phyloP scores from a whole-genome alignment of 92 coral and sea anemone species.

The Zoanthus sansibaricus region DNA sequence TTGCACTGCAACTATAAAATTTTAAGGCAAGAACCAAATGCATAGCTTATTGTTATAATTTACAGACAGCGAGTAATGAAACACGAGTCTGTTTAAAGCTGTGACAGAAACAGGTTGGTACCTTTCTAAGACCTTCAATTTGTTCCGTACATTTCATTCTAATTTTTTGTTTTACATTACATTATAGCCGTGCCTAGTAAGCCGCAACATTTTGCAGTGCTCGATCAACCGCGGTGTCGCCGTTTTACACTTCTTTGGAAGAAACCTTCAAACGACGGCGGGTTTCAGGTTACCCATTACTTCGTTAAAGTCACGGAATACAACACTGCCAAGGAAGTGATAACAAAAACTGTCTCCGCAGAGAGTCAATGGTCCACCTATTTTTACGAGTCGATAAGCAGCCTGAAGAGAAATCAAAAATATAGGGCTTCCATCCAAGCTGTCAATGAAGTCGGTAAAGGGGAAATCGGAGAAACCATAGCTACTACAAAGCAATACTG shows the following conservation, averaged over 20 bases:
- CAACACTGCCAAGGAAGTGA: neutral
- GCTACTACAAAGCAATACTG: conserved; percentile 14
- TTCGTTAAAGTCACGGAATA: neutral
- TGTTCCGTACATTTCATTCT: neutral
- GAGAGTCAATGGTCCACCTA: neutral
- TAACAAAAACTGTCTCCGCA: neutral
- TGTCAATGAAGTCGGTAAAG: conserved; percentile 9
- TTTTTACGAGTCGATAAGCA: neutral
- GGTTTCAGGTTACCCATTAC: neutral
- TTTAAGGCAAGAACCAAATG: neutral
- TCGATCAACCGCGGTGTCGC: neutral
- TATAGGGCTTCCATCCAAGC: neutral
- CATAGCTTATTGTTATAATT: neutral
- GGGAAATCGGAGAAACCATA: neutral
- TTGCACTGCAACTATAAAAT: neutral
- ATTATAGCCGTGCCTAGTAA: neutral
- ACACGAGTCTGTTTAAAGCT: neutral
- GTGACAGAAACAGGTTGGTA: neutral
- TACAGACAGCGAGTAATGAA: neutral
- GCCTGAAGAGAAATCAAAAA: neutral
- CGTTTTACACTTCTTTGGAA: neutral
- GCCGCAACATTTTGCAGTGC: neutral
- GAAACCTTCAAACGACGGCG: neutral
- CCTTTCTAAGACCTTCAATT: neutral
- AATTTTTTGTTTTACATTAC: neutral